Conservation (phyloP, 2,113 vertebrate genomes). For the Physeter macrocephalus region DNA sequence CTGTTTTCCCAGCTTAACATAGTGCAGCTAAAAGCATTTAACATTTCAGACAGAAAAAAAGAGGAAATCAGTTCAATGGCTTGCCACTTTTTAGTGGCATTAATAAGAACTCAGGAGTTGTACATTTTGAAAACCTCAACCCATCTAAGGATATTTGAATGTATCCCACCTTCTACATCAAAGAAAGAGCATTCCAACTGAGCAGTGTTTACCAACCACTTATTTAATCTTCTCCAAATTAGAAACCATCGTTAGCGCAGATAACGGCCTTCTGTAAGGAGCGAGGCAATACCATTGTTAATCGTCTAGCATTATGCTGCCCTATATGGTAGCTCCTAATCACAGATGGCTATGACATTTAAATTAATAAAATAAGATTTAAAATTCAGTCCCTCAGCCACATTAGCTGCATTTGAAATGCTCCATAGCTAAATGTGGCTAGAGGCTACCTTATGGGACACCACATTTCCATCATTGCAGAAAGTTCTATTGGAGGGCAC, state of each 20-base stretch:
- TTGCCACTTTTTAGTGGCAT: constrained; percentile 20
- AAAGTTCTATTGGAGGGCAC: neutral
- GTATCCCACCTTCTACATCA: neutral
- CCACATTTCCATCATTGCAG: neutral
- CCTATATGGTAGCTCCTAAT: neutral
- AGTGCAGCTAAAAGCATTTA: constrained; percentile 9
- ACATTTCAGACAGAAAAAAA: constrained; percentile 9
- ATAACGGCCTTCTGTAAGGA: neutral
- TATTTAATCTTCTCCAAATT: neutral
- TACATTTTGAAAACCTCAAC: constrained; percentile 6
- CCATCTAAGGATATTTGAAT: constrained; percentile 5
- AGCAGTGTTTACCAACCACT: neutral
- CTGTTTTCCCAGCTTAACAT: neutral
- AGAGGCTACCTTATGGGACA: neutral
- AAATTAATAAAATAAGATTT: neutral
- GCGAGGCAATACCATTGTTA: neutral
- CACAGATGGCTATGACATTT: neutral
- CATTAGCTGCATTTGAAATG: neutral
- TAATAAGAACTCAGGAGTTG: constrained; percentile 27
- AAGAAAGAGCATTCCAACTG: neutral
- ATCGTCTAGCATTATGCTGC: neutral
- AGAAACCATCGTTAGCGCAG: neutral
- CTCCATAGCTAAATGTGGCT: neutral
- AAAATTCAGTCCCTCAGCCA: neutral
- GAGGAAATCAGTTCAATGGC: constrained; percentile 11